Conservation (phyloP, 2,888 invertebrate species). For the Lasioglossum marginatum region DNA sequence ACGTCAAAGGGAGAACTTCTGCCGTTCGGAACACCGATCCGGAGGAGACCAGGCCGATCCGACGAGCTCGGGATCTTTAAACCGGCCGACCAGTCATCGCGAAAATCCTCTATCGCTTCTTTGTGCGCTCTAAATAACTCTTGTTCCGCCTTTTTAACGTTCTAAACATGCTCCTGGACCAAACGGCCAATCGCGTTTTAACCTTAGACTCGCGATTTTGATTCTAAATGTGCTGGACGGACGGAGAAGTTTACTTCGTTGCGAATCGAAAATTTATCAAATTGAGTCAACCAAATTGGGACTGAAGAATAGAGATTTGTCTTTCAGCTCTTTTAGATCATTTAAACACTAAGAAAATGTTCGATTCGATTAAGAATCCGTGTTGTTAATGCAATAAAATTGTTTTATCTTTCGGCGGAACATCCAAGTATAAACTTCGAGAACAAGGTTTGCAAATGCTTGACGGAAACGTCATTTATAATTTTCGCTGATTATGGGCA, state of each 20-base stretch:
- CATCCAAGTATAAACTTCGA: neutral
- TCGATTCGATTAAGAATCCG: too few relatives aligned
- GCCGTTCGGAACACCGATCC: constrained; percentile 13
- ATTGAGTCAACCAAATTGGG: neutral
- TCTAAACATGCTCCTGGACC: neutral
- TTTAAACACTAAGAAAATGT: neutral
- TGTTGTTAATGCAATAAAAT: neutral
- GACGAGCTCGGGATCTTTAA: neutral
- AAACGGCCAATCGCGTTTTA: neutral
- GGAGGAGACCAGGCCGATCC: neutral
- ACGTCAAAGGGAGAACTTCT: constrained; percentile 1
- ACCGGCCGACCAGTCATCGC: neutral
- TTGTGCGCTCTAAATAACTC: neutral
- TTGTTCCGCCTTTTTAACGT: neutral
- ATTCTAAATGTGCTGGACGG: neutral
- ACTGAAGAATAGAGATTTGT: too few relatives aligned
- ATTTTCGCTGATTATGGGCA: constrained; percentile 1
- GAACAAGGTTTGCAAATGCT: neutral
- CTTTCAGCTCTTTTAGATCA: too few relatives aligned
- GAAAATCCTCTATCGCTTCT: neutral
- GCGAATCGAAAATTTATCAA: neutral
- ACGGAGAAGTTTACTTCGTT: neutral
- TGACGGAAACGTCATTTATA: neutral
- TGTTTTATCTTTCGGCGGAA: neutral
- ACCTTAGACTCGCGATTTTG: neutral